phyloP scores from a whole-genome alignment of 1,140 invertebrate genomes.

The Nasonia vitripennis region DNA sequence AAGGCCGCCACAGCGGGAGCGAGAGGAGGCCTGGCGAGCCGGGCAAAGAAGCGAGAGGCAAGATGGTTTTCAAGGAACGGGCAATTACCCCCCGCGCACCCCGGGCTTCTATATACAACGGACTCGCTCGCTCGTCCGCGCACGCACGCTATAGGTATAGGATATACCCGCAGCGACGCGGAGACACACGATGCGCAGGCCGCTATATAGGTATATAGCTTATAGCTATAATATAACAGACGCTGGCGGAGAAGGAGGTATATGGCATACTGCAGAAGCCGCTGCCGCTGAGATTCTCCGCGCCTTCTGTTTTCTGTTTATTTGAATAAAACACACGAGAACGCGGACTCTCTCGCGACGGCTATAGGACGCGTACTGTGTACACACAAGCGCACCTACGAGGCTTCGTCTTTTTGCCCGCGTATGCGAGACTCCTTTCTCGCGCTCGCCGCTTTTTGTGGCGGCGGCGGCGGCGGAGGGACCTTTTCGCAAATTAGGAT shows the following conservation, averaged over 20 bases:
- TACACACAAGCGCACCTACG: not conserved
- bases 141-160: not conserved
- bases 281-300: not conserved
- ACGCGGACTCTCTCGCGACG: not conserved
- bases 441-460: not conserved
- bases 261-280: not conserved
- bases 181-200: not conserved
- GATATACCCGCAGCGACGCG: not conserved
- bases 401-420: not conserved
- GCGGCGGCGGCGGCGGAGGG: not conserved
- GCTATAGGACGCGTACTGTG: not conserved
- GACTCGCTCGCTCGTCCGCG: not conserved
- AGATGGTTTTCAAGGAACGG: slow-evolving; percentile 52
- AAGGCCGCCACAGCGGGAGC: not conserved
- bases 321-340: slow-evolving; percentile 15
- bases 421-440: not conserved
- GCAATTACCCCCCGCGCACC: slow-evolving; percentile 48
- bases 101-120: slow-evolving; percentile 8
- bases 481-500: not conserved
- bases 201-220: not conserved
- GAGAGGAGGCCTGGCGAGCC: slow-evolving; percentile 27
- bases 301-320: slow-evolving; percentile 25
- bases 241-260: not conserved
- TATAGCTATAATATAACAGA: not conserved
- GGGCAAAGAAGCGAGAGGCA: slow-evolving; percentile 41